A percentile compares a stretch with the other conserved stretches of the same genome.
These are phyloP conservation scores for Shinisaurus crocodilurus DNA, from an alignment of 2,113 vertebrate species.

Conservation along the genomic window DNA sequence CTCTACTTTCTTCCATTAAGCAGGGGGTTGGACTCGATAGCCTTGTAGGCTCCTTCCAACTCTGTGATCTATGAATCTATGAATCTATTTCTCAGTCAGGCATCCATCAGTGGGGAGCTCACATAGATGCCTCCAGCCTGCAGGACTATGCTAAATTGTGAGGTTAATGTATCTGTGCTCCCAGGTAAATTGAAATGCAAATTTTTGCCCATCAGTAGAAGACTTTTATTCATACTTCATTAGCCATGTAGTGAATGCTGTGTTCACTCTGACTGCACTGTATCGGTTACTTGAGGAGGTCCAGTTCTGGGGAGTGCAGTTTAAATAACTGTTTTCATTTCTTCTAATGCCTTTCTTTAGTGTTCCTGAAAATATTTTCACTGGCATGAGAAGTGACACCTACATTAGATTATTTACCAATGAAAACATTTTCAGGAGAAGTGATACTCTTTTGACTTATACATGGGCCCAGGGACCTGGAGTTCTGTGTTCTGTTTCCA, in stretches of 20 bases:
- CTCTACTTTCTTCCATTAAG: no score
- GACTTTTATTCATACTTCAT: constrained; percentile 57
- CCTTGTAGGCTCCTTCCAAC: no score
- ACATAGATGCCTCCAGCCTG: constrained; percentile 2
- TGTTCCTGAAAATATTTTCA: constrained; percentile 34
- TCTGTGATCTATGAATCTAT: no score
- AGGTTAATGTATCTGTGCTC: constrained; percentile 41
- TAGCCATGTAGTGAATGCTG: constrained; percentile 55
- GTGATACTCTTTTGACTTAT: constrained; percentile 35
- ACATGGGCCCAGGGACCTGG: not conserved
- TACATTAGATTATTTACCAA: constrained; percentile 29
- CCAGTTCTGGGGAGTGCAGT: constrained; percentile 60
- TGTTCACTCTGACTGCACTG: constrained; percentile 69
- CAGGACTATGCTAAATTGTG: not conserved
- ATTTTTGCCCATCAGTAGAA: constrained; percentile 63
- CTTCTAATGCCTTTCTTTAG: constrained; percentile 11
- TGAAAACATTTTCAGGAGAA: constrained; percentile 26
- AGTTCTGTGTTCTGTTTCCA: not conserved
- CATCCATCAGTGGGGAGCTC: not conserved
- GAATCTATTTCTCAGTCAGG: not conserved
- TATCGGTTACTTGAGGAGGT: constrained; percentile 68
- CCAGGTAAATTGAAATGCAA: constrained; percentile 29
- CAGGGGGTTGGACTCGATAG: no score
- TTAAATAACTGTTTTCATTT: constrained; percentile 64
- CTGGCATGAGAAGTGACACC: constrained; percentile 43